These are phyloP conservation scores for Nebria brevicollis DNA, from an alignment of 2,888 invertebrate genomes.

Conservation along the genomic window DNA sequence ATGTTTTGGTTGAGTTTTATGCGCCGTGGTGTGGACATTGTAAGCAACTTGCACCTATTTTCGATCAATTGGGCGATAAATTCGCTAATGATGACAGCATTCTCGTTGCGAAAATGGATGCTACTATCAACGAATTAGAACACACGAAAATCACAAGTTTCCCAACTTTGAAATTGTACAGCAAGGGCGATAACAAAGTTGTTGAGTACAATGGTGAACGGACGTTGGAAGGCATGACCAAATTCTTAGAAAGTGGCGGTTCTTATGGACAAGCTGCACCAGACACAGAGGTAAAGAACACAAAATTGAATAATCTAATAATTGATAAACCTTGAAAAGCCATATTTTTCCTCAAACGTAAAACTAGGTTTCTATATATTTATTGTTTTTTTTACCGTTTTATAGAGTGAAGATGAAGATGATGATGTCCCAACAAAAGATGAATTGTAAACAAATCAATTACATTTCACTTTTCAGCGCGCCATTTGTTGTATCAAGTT, in stretches of 20 bases:
- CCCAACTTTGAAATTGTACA: conserved; percentile 95
- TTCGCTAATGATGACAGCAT: conserved; percentile 84
- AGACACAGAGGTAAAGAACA: conserved; percentile 62
- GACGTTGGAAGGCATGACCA: conserved; percentile 90
- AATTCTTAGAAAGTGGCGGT: conserved; percentile 94
- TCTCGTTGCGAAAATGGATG: conserved; percentile 98
- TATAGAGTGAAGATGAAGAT: conserved; percentile 72
- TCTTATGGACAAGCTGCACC: conserved; percentile 77
- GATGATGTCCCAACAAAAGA: conserved; percentile 79
- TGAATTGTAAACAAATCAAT: conserved; percentile 73
- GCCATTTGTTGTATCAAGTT: conserved; percentile 19
- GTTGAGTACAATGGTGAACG: conserved; percentile 96
- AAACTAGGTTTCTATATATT: neutral
- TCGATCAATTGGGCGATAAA: conserved; percentile 94
- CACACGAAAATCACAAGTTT: conserved; percentile 94
- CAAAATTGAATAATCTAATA: too few species aligned
- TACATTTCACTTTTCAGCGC: neutral
- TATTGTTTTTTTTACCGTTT: conserved; percentile 45
- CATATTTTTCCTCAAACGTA: too few species aligned
- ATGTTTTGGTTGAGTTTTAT: conserved; percentile 98
- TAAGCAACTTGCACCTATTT: conserved; percentile 96
- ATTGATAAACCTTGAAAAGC: too few species aligned
- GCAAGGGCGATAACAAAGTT: conserved; percentile 86
- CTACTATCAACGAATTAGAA: conserved; percentile 97
- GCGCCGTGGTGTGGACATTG: conserved; percentile 99